These are phyloP conservation scores for Eufriesea mexicana DNA, from an alignment of 1,140 invertebrate species.

Conservation along the genomic window DNA sequence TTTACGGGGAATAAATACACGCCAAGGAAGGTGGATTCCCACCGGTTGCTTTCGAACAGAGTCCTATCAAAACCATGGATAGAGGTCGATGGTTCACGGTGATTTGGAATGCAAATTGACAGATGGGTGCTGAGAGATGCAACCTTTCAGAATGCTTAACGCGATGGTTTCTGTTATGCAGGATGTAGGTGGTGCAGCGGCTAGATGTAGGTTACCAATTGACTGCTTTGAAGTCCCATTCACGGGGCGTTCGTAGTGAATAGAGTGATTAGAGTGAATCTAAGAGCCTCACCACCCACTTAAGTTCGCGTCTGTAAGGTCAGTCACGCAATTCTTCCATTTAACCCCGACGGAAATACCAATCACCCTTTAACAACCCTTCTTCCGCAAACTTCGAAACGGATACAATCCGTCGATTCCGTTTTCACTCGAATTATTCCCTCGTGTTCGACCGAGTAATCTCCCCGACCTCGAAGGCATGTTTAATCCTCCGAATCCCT, in stretches of 20 bases:
- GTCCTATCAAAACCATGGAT: neutral
- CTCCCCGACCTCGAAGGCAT: too few relatives aligned
- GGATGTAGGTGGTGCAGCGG: neutral
- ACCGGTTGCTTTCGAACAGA: neutral
- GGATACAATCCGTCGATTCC: neutral
- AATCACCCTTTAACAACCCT: neutral
- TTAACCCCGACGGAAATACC: neutral
- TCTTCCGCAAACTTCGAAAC: neutral
- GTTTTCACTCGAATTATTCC: too few relatives aligned
- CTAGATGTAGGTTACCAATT: conserved; percentile 16
- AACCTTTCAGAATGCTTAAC: neutral
- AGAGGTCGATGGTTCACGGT: neutral
- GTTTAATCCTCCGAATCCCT: too few relatives aligned
- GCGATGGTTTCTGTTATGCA: neutral
- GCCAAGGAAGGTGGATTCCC: neutral
- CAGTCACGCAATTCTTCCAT: conserved; percentile 15
- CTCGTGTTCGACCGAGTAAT: too few relatives aligned
- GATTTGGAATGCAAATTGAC: neutral
- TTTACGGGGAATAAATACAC: neutral
- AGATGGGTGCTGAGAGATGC: neutral
- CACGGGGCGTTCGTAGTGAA: conserved; percentile 5
- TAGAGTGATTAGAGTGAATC: conserved; percentile 19
- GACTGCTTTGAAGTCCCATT: conserved; percentile 18
- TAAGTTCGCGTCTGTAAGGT: conserved; percentile 6
- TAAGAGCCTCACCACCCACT: conserved; percentile 16